phyloP scores from a whole-genome alignment of 2,888 invertebrate species.

The Dione vanillae region DNA sequence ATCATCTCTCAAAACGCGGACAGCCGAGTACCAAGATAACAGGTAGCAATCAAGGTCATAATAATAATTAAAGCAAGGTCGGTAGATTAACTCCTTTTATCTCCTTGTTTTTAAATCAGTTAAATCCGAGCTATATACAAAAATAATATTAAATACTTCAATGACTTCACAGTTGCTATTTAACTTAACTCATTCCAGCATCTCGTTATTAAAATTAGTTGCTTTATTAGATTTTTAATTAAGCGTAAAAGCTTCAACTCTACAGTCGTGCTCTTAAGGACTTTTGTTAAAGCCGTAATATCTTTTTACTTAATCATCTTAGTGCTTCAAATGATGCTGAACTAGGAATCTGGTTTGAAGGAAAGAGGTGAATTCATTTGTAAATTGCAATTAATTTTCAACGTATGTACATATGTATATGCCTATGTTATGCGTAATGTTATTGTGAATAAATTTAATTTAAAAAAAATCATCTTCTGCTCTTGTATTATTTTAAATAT shows the following conservation, averaged over 20 bases:
- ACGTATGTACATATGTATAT: no score
- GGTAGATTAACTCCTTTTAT: no score
- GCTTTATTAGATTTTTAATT: conserved; percentile 14
- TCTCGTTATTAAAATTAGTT: conserved; percentile 1
- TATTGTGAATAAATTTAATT: no score
- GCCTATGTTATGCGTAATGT: no score
- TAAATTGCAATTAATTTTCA: not conserved
- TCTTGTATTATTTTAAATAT: no score
- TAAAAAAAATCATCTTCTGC: no score
- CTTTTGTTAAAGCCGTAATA: conserved; percentile 8
- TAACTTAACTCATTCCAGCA: not conserved
- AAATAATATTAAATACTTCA: not conserved
- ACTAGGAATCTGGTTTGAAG: not conserved
- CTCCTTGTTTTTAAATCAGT: no score
- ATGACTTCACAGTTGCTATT: not conserved
- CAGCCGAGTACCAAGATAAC: no score
- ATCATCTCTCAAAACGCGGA: not conserved
- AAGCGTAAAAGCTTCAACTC: not conserved
- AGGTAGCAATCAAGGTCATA: no score
- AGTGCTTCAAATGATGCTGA: not conserved
- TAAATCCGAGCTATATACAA: not conserved
- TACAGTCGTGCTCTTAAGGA: not conserved
- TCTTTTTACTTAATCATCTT: conserved; percentile 5
- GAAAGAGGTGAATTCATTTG: not conserved
- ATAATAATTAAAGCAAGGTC: no score